Conservation (phyloP, 2,113 vertebrate species). For the Hippocampus mohnikei region DNA sequence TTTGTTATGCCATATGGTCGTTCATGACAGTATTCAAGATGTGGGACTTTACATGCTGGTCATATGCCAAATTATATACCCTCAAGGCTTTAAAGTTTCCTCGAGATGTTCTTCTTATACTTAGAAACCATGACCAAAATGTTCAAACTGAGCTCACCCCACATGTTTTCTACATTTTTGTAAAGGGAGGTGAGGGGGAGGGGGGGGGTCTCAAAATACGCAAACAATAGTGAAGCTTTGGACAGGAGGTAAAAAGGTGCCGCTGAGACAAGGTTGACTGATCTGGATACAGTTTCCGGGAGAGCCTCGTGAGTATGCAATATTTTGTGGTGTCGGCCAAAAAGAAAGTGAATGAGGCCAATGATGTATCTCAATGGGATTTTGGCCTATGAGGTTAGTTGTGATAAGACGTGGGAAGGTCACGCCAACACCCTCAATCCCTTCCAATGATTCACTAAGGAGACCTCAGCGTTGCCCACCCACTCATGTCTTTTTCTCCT, state of each 20-base stretch:
- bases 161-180: constrained; percentile 44
- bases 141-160: neutral
- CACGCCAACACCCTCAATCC: constrained; percentile 14
- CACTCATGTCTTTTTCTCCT: constrained; percentile 24
- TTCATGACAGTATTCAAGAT: neutral
- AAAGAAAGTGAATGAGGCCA: constrained; percentile 21
- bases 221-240: constrained; percentile 22
- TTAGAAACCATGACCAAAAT: neutral
- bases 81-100: neutral
- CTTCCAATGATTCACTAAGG: constrained; percentile 35
- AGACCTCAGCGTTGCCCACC: constrained; percentile 40
- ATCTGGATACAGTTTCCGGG: constrained; percentile 26
- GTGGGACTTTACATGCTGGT: neutral
- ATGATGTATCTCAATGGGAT: constrained; percentile 24
- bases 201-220: constrained; percentile 18
- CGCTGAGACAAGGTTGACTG: constrained; percentile 18
- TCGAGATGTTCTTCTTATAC: neutral
- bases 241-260: constrained; percentile 27
- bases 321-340: constrained; percentile 34
- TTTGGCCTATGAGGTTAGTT: constrained; percentile 29
- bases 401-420: constrained; percentile 33
- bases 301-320: constrained; percentile 24
- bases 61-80: neutral
- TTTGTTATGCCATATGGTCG: neutral
- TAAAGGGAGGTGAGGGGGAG: neutral